Conservation (phyloP, 2,888 invertebrate genomes). For the Drosophila sordidula region DNA sequence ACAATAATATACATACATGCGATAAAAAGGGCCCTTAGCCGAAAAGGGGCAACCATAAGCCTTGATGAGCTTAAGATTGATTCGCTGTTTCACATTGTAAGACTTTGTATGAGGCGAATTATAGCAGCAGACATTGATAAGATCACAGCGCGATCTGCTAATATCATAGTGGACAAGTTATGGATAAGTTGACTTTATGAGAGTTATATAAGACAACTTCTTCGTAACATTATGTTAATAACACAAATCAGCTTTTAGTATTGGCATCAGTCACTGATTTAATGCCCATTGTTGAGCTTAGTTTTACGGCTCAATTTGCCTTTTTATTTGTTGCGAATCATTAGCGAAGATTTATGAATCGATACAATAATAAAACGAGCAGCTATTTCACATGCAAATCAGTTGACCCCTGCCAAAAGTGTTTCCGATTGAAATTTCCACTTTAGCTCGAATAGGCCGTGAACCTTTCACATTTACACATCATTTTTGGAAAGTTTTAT, state of each 20-base stretch:
- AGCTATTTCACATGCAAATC: slow-evolving; percentile 45
- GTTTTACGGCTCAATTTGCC: slow-evolving; percentile 29
- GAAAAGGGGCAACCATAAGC: slow-evolving; percentile 32
- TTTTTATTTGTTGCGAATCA: slow-evolving; percentile 26
- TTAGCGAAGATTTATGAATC: slow-evolving; percentile 42
- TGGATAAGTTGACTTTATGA: neutral
- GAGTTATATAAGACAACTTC: slow-evolving; percentile 12
- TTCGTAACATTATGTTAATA: neutral
- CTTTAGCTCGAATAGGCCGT: slow-evolving; percentile 23
- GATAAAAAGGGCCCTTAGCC: slow-evolving; percentile 41
- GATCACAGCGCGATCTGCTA: slow-evolving; percentile 13
- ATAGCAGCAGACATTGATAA: slow-evolving; percentile 24
- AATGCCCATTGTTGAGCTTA: slow-evolving; percentile 20
- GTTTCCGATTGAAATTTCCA: slow-evolving; percentile 23
- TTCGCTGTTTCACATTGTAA: slow-evolving; percentile 30
- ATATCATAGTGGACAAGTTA: slow-evolving; percentile 8
- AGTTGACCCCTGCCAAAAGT: slow-evolving; percentile 13
- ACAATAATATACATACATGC: slow-evolving; percentile 44
- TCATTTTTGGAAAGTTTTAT: slow-evolving; percentile 67
- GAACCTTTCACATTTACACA: slow-evolving; percentile 76
- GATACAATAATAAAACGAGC: slow-evolving; percentile 24
- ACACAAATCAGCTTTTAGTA: slow-evolving; percentile 10
- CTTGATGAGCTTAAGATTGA: slow-evolving; percentile 38
- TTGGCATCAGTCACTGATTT: slow-evolving; percentile 11
- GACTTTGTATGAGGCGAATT: slow-evolving; percentile 16